A percentile compares a stretch with the other conserved stretches of the same genome.
Evolutionary conservation across 2,113 vertebrate genomes (phyloP).

Genomic region (Eupsittula cactorum): DNA sequence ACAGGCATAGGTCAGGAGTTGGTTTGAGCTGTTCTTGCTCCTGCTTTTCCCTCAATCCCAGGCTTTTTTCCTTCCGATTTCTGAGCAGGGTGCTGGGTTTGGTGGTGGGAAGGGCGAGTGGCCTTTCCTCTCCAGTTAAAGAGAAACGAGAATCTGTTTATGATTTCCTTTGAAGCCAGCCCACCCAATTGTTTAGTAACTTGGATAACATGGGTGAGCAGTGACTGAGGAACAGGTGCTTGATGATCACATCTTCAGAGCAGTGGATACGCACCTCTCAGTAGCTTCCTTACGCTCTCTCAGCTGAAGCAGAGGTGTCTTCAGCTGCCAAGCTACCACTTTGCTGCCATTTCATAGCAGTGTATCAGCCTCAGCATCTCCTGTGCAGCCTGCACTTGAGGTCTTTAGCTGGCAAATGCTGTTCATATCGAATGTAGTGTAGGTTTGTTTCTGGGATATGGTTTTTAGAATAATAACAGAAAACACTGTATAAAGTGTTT

Average conservation of each 20-base stretch:
- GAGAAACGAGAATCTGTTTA: neutral
- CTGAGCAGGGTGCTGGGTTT: neutral
- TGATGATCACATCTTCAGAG: fast-evolving
- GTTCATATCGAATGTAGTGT: neutral
- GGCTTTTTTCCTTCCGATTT: neutral
- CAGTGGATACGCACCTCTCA: neutral
- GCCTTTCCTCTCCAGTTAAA: neutral
- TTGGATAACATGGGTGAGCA: neutral
- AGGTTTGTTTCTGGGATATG: neutral
- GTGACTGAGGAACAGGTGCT: fast-evolving
- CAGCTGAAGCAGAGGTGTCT: neutral
- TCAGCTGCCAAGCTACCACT: neutral
- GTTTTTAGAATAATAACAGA: neutral
- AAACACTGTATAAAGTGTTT: neutral
- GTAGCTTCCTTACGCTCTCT: fast-evolving
- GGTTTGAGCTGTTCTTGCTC: neutral
- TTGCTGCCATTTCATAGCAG: neutral
- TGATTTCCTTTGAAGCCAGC: neutral
- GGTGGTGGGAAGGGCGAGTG: neutral
- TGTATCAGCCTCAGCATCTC: neutral
- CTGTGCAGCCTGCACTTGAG: neutral
- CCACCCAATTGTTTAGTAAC: neutral
- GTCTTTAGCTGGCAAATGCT: neutral
- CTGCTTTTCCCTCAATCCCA: fast-evolving
- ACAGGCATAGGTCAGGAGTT: neutral